phyloP scores from a whole-genome alignment of 2,113 vertebrate species.

The Rallus limicola region DNA sequence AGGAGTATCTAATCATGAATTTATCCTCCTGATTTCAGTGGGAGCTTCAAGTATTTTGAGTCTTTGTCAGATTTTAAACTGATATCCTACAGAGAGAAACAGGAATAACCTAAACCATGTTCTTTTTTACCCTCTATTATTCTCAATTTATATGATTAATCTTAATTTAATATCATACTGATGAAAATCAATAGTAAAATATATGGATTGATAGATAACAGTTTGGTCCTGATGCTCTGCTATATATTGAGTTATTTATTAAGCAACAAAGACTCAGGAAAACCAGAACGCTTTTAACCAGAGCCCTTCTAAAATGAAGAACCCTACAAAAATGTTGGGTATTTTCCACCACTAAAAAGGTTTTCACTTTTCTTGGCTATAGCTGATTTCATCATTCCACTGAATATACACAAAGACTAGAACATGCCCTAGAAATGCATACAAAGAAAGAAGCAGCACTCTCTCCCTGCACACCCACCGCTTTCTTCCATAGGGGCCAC shows the following conservation, averaged over 20 bases:
- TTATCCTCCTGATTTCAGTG: background rate
- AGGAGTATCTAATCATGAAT: background rate
- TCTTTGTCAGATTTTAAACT: background rate
- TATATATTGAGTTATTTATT: background rate
- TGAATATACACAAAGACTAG: background rate
- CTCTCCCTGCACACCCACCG: background rate
- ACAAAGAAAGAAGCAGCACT: background rate
- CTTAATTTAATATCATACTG: background rate
- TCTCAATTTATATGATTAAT: background rate
- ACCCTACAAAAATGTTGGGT: rapidly evolving
- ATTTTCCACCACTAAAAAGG: background rate
- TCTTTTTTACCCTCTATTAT: background rate
- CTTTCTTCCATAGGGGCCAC: background rate
- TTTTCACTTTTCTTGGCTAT: background rate
- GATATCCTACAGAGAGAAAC: background rate
- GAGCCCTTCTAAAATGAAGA: background rate
- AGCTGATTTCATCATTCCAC: background rate
- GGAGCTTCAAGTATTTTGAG: background rate
- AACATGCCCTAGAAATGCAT: background rate
- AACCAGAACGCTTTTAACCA: background rate
- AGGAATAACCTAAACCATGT: background rate
- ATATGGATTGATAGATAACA: background rate
- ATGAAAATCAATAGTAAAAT: background rate
- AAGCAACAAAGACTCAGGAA: background rate
- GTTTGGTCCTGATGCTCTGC: background rate